phyloP scores from a whole-genome alignment of 2,888 invertebrate species.

The Vesta saturnalis region DNA sequence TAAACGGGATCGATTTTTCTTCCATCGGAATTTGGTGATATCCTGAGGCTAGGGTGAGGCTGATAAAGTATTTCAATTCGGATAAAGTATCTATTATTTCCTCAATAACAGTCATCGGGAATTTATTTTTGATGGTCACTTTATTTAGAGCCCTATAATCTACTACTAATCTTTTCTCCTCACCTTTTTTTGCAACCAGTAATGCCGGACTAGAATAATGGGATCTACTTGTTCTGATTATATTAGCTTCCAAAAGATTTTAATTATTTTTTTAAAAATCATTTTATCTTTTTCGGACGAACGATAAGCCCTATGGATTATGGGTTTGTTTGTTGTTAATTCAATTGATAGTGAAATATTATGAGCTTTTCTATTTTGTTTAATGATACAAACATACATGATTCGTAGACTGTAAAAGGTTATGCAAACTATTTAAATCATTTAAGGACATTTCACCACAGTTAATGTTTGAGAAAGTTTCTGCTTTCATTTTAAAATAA shows the following conservation, averaged over 20 bases:
- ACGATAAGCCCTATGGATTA: too few species aligned
- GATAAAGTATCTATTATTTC: conserved; percentile 6
- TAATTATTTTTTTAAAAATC: too few species aligned
- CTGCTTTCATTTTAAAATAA: neutral
- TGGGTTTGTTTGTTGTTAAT: neutral
- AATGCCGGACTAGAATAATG: too few species aligned
- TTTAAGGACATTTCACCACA: neutral
- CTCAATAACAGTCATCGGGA: conserved; percentile 17
- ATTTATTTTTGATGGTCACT: neutral
- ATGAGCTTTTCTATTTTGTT: neutral
- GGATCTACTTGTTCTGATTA: too few species aligned
- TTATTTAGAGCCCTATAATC: too few species aligned
- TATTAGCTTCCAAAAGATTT: too few species aligned
- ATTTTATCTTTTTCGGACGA: too few species aligned
- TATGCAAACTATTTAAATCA: neutral
- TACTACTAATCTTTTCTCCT: too few species aligned
- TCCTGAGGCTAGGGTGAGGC: neutral
- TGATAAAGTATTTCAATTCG: neutral
- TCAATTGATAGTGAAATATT: neutral
- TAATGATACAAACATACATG: neutral
- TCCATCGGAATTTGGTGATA: conserved; percentile 39
- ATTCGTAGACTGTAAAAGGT: neutral
- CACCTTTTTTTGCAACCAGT: too few species aligned
- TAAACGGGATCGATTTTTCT: conserved; percentile 35
- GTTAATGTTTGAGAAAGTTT: neutral